phyloP scores from a whole-genome alignment of 2,113 vertebrate species.

The Phocoena sinus region DNA sequence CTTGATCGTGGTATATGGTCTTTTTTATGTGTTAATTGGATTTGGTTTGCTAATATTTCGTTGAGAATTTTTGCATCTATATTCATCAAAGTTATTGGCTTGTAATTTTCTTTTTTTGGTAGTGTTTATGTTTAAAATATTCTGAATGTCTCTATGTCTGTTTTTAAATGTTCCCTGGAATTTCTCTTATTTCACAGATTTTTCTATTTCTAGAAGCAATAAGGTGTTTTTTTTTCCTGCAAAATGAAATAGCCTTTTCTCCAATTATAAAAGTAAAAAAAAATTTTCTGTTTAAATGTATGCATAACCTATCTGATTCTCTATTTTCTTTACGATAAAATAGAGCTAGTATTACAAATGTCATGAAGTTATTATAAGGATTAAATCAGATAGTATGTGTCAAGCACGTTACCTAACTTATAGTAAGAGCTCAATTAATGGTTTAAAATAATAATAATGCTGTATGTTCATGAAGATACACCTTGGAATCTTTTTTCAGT shows the following conservation, averaged over 20 bases:
- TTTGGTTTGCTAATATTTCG: background rate
- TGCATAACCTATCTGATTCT: too few relatives aligned
- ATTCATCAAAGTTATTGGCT: background rate
- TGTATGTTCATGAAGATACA: background rate
- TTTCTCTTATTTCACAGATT: background rate
- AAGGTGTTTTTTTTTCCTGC: background rate
- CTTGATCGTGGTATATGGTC: background rate
- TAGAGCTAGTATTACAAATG: background rate
- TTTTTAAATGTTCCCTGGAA: background rate
- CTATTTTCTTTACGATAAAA: background rate
- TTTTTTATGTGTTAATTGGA: background rate
- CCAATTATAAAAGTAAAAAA: background rate
- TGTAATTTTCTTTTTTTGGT: background rate
- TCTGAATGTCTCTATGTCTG: background rate
- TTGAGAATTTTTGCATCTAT: background rate
- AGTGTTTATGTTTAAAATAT: background rate
- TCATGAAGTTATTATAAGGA: background rate
- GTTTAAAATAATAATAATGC: background rate
- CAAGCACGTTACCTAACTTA: background rate
- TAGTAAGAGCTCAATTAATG: background rate
- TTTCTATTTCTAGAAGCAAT: background rate
- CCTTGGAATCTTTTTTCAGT: background rate
- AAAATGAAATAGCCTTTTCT: background rate
- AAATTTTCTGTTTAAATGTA: background rate
- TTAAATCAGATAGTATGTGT: background rate